These are phyloP conservation scores for Gobius niger DNA, from an alignment of 2,113 vertebrate genomes.

Conservation along the genomic window DNA sequence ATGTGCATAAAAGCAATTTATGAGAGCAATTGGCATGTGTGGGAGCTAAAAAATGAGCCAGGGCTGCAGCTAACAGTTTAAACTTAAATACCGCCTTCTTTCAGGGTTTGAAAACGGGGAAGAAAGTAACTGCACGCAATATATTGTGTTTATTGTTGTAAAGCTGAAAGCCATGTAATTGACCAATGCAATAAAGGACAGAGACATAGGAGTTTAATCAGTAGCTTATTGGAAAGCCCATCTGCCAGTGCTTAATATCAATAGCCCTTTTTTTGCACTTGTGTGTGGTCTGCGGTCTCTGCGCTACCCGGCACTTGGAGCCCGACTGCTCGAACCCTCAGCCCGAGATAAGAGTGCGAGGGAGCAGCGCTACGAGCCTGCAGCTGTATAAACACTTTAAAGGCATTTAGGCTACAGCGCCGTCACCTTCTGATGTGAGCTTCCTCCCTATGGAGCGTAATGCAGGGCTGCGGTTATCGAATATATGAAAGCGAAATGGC, in stretches of 20 bases:
- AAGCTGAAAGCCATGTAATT: background rate
- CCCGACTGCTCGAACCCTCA: background rate
- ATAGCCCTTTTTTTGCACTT: background rate
- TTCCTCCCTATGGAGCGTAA: background rate
- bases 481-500: constrained; percentile 1
- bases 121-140: too few relatives aligned
- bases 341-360: background rate
- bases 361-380: background rate
- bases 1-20: too few relatives aligned
- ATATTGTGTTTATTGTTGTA: too few relatives aligned
- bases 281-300: constrained; percentile 1
- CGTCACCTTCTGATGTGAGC: background rate
- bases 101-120: too few relatives aligned
- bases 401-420: background rate
- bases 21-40: too few relatives aligned
- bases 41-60: too few relatives aligned
- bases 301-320: background rate
- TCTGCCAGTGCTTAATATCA: background rate
- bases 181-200: background rate
- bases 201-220: background rate
- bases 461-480: background rate
- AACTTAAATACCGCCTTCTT: too few relatives aligned
- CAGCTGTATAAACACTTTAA: background rate
- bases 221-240: background rate
- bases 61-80: too few relatives aligned